Base-by-base conservation (phyloP, 2,113 vertebrate genomes). In the Catharus fuscescens region DNA sequence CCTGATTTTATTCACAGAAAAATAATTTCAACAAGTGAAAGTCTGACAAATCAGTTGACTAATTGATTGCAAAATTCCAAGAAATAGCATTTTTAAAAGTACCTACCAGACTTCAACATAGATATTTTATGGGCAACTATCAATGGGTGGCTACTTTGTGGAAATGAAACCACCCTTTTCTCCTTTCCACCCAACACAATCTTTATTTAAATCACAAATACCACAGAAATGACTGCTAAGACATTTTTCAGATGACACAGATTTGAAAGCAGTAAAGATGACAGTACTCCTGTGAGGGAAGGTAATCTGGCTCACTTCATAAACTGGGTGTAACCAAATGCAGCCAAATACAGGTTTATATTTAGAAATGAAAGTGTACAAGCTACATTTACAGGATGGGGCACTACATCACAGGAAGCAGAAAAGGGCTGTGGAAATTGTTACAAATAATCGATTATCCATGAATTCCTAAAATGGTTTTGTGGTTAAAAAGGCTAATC, bases 191-290 rank as follows among this genome's bases (percentile, higher is more conserved):
- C 3, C 25, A 79, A 48, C 6, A 36, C 0, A 0, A 76, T 56
- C 53, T 61, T 15, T 72, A 53, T 67, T 92, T 92, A 88, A 89
- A 81, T 87, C 53, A 76, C n/a, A 65, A 81, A 64, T 26, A 42
- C 11, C 23, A 29, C 15, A 36, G 72, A 64, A 88, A 71, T 5
- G 0, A 21, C 15, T 42, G 11, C 26, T 80, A 69, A 80, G 80
- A 56, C 10, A 24, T 76, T 93, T 94, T 88, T 80, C 23, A 36
- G 71, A 53, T 38, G 32, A 53, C 32, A 77, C 8, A 56, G 48
- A 20, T 48, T 20, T 23, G 13, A n/a, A 74, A 81, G 23, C 3
- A 25, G 15, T 76, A 48, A 54, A 89, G 53, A 79, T 50, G 62
- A 69, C 23, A 32, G 26, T 56, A 38, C 25, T 44, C 10, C 60